Evolutionary conservation across 2,113 vertebrate genomes (phyloP), one percentile per base, ranked within the genome.

Genomic region (Telmatochromis brachygnathus): DNA sequence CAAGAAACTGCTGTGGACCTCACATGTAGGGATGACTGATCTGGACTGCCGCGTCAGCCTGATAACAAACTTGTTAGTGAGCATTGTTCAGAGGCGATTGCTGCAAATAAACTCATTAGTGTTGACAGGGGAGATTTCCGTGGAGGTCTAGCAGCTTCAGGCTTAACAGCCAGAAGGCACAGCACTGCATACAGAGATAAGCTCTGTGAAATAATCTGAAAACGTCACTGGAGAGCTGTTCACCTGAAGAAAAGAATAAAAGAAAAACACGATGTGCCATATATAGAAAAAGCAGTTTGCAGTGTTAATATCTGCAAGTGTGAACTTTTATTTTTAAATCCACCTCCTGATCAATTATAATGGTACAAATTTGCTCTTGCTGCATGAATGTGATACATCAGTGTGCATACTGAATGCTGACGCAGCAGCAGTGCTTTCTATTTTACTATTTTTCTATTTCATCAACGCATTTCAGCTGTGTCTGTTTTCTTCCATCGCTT

Each of bases 81-180:
- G 49, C 42, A 60, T 39, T 86, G 77, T 73, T 84, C 45, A 47
- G 33, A 79, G 82, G 81, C 2, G 28, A 81, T 49, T 21, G 75
- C 91, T 83, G 54, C 42, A 85, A 88, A 87, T 90, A 28, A 88
- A 87, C 58, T 83, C 60, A 68, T 86, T 83, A 81, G 70, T 14
- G 6, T 13, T 26, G 82, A 81, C 73, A 12, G 79, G 54, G 49
- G 65, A 85, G 84, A 87, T 88, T 85, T 85, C 62, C 30, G 13
- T 47, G 47, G 62, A 86, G 79, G 83, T 79, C 82, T 47, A 45
- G 49, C 73, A 55, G 79, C 81, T 60, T 70, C 54, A 37, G 83
- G 89, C 81, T 88, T 81, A 77, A 15, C 58, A 42, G 70, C 82
- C 35, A 33, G 17, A 37, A 47, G 75, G 81, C 39, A 21, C 9